These are phyloP conservation scores for Timandra comae DNA, from an alignment of 2,888 invertebrate species.

Conservation along the genomic window DNA sequence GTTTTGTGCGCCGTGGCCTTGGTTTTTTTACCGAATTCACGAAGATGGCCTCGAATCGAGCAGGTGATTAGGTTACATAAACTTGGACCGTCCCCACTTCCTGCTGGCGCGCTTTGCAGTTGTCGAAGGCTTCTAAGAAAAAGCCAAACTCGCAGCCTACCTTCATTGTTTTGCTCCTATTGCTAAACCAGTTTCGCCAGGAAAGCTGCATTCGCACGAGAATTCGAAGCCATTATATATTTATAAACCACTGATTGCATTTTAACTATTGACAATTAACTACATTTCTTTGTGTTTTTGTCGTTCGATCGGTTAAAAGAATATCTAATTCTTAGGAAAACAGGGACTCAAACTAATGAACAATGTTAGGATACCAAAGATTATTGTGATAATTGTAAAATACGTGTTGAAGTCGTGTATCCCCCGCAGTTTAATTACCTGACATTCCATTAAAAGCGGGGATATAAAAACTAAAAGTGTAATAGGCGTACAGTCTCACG, in stretches of 20 bases:
- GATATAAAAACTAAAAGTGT: constrained; percentile 51
- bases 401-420: constrained; percentile 27
- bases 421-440: constrained; percentile 31
- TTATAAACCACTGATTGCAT: background rate
- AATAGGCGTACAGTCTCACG: constrained; percentile 57
- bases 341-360: constrained; percentile 5
- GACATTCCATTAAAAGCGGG: constrained; percentile 37
- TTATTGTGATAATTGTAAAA: constrained; percentile 26
- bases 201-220: constrained; percentile 38
- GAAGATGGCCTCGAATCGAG: constrained; percentile 59
- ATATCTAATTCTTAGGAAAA: constrained; percentile 7
- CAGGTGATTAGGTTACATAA: constrained; percentile 77
- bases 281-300: too few species aligned
- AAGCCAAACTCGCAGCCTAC: constrained; percentile 59
- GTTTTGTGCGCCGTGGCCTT: constrained; percentile 59
- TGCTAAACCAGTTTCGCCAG: constrained; percentile 46
- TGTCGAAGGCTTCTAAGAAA: constrained; percentile 69
- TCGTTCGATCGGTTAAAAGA: too few species aligned
- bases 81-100: constrained; percentile 72
- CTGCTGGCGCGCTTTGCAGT: constrained; percentile 71
- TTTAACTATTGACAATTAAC: constrained; percentile 1
- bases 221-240: too few species aligned
- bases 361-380: constrained; percentile 13
- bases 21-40: constrained; percentile 63
- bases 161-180: constrained; percentile 58